A percentile compares a stretch with the other conserved stretches of the same genome.
These are phyloP conservation scores for Magallana ariakensis DNA, from an alignment of 1,140 invertebrate species.

Conservation along the genomic window DNA sequence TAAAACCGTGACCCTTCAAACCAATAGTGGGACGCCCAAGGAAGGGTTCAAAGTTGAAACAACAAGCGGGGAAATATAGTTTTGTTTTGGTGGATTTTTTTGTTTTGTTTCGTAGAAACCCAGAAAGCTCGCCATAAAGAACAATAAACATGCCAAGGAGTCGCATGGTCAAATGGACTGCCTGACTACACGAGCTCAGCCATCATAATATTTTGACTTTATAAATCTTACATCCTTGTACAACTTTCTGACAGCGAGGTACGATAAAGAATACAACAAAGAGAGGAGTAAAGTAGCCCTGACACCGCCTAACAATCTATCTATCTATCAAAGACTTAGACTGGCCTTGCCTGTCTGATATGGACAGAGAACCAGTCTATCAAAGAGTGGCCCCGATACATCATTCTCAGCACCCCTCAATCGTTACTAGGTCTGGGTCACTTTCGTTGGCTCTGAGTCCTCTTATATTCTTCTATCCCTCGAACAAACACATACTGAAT, in stretches of 20 bases:
- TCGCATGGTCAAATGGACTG: too few species aligned
- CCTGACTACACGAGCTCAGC: not conserved
- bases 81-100: too few species aligned
- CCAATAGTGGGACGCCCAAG: too few species aligned
- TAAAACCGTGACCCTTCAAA: too few species aligned
- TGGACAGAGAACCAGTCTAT: too few species aligned
- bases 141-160: not conserved
- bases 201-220: not conserved
- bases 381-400: not conserved
- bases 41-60: too few species aligned
- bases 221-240: conserved; percentile 32
- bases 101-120: too few species aligned
- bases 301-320: not conserved
- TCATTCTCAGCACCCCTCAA: not conserved
- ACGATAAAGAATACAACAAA: conserved; percentile 26
- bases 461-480: too few species aligned
- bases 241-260: not conserved
- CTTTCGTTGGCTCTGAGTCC: not conserved
- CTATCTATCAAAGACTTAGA: conserved; percentile 20
- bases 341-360: not conserved
- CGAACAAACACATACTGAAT: too few species aligned
- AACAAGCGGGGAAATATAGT: too few species aligned
- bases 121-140: not conserved
- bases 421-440: not conserved
- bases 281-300: not conserved